Percentiles rank a stretch among this genome's conserved stretches.
Conservation (phyloP, 2,797 vertebrate genomes). For the Clarias platycephalus region DNA sequence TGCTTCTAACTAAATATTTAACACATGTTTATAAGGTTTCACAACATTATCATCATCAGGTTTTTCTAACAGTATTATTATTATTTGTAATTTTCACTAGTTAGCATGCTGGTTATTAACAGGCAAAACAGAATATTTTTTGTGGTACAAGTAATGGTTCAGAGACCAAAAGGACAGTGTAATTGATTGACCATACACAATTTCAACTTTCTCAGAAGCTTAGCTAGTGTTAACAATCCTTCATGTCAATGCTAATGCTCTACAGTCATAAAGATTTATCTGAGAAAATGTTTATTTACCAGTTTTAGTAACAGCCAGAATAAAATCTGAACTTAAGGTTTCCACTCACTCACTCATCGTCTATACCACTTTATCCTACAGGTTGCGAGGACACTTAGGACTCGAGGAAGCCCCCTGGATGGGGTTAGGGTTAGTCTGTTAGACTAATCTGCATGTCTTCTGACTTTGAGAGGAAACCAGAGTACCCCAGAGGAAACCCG, state of each 20-base stretch:
- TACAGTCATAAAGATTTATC: not conserved
- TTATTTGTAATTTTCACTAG: not conserved
- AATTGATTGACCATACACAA: not conserved
- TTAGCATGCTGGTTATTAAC: not conserved
- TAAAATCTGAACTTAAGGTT: not conserved
- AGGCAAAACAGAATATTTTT: not conserved
- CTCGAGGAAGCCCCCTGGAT: no score
- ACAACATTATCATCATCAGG: not conserved
- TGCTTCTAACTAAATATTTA: not conserved
- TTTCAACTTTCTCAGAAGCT: not conserved
- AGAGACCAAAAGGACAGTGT: not conserved
- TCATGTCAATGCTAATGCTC: not conserved
- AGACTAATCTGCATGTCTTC: no score
- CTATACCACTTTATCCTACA: no score
- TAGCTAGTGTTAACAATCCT: not conserved
- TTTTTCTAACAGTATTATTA: not conserved
- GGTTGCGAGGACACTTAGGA: no score
- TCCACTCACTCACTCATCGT: no score
- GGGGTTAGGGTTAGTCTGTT: no score
- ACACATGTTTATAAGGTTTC: not conserved
- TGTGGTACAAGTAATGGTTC: not conserved
- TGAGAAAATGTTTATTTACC: not conserved
- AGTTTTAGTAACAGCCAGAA: not conserved
- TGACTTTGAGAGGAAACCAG: no score
- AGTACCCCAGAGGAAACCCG: no score